Evolutionary conservation across 2,797 vertebrate species (phyloP).

Genomic region (Lycodopsis pacificus): DNA sequence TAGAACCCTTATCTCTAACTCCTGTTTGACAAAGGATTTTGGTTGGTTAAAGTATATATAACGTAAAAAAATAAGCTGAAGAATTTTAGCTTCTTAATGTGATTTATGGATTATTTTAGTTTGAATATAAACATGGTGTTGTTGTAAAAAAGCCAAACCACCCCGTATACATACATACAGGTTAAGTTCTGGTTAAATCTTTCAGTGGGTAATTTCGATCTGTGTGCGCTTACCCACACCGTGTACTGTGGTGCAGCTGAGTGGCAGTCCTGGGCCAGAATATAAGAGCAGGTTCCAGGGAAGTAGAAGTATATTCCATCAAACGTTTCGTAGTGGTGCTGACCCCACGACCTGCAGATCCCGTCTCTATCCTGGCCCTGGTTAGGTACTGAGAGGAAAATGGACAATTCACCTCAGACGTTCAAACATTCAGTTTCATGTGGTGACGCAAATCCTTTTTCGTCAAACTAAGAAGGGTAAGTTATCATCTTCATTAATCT

Average conservation of each 20-base stretch:
- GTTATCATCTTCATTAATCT: constrained; percentile 38
- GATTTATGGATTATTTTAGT: background rate
- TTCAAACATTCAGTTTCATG: constrained; percentile 36
- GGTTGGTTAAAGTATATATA: background rate
- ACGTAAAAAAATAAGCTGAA: background rate
- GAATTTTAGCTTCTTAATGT: background rate
- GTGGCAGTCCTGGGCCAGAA: constrained; percentile 96
- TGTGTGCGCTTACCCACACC: constrained; percentile 92
- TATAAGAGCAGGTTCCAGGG: constrained; percentile 96
- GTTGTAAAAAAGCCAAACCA: background rate
- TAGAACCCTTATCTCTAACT: background rate
- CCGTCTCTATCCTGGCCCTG: constrained; percentile 93
- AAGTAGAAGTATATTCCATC: constrained; percentile 98
- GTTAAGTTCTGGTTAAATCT: background rate
- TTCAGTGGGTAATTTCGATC: constrained; percentile 6
- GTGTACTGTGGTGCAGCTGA: constrained; percentile 92
- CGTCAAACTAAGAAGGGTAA: constrained; percentile 10
- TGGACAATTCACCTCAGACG: constrained; percentile 15
- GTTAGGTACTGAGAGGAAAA: constrained; percentile 90
- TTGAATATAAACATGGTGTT: background rate
- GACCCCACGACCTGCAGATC: constrained; percentile 98
- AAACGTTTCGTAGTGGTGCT: constrained; percentile 97
- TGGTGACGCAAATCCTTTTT: constrained; percentile 14
- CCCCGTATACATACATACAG: background rate
- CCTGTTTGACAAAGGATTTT: background rate